Evolutionary conservation across 2,888 invertebrate genomes (phyloP).

Genomic region (Trichopria drosophilae): DNA sequence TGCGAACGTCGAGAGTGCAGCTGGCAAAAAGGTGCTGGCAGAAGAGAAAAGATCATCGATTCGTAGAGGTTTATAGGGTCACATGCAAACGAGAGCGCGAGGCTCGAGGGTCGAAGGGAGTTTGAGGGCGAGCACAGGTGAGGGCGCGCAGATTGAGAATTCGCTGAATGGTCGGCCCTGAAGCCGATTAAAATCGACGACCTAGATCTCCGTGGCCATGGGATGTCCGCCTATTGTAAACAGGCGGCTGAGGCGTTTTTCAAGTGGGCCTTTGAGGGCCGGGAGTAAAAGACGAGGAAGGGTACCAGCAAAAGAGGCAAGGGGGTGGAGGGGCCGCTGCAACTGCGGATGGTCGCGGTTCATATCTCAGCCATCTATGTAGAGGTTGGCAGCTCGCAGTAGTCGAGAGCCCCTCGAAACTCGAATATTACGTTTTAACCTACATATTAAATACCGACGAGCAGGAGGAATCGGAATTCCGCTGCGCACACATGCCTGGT

Average conservation of each 20-base stretch:
- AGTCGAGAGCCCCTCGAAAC: conserved; percentile 49
- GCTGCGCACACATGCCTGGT: neutral
- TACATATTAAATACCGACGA: conserved; percentile 39
- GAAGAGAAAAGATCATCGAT: no score
- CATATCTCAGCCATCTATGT: conserved; percentile 55
- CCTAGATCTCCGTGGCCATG: conserved; percentile 50
- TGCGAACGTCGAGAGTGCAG: no score
- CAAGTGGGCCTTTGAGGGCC: conserved; percentile 48
- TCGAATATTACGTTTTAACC: conserved; percentile 52
- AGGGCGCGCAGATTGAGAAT: conserved; percentile 30
- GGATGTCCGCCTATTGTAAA: conserved; percentile 48
- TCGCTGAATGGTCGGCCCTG: conserved; percentile 45
- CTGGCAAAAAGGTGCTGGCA: no score
- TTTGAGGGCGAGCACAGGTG: neutral
- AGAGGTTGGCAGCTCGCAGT: conserved; percentile 52
- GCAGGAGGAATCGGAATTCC: no score
- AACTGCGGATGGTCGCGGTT: conserved; percentile 40
- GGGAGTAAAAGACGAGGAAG: conserved; percentile 25
- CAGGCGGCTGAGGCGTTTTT: conserved; percentile 53
- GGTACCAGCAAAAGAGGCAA: conserved; percentile 25
- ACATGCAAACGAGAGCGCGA: no score
- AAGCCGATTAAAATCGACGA: conserved; percentile 55
- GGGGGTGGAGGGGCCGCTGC: conserved; percentile 29
- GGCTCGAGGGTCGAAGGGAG: conserved; percentile 1
- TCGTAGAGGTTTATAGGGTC: no score